These are phyloP conservation scores for Zosterops hypoxanthus DNA, from an alignment of 2,113 vertebrate species.

Conservation along the genomic window DNA sequence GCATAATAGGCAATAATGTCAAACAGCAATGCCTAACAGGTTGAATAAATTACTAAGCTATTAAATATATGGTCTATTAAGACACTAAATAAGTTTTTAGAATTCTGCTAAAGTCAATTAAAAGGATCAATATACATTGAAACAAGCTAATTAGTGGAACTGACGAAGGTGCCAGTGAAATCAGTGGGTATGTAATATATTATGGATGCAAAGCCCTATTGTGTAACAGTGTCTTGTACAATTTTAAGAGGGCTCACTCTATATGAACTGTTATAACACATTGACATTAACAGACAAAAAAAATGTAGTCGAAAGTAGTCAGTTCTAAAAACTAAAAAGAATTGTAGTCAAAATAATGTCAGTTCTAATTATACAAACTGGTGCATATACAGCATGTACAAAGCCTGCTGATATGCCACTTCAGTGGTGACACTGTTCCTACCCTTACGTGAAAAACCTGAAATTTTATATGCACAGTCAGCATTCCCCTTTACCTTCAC, in stretches of 20 bases:
- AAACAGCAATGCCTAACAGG: not conserved
- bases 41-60: constrained; percentile 41
- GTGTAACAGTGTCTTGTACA: not conserved
- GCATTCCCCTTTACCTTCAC: not conserved
- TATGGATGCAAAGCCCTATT: not conserved
- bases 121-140: not conserved
- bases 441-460: not conserved
- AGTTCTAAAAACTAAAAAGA: not conserved
- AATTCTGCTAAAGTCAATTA: constrained; percentile 9
- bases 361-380: not conserved
- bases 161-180: not conserved
- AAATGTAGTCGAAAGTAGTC: not conserved
- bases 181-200: not conserved
- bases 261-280: not conserved
- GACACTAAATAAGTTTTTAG: not conserved
- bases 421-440: not conserved
- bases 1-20: constrained; percentile 4
- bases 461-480: not conserved
- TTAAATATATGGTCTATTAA: constrained; percentile 24
- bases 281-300: not conserved
- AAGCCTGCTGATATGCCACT: not conserved
- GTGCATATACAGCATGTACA: not conserved
- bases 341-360: not conserved
- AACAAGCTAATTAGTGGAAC: constrained; percentile 1
- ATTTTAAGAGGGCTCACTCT: not conserved